phyloP scores from a whole-genome alignment of 2,888 invertebrate genomes.

The Rhaphigaster nebulosa region DNA sequence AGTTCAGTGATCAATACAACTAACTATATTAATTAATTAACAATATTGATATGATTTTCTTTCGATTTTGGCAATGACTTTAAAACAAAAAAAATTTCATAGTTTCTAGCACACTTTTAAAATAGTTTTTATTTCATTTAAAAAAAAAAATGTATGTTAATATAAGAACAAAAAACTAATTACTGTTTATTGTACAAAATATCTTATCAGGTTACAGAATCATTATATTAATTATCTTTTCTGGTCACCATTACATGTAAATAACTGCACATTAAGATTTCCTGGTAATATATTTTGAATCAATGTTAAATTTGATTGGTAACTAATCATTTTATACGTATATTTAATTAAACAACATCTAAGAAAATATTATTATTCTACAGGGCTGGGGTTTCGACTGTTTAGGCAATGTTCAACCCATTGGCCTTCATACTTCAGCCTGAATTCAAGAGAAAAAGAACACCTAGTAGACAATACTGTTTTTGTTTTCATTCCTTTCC shows the following conservation, averaged over 20 bases:
- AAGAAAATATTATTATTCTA: conserved; percentile 11
- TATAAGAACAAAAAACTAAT: too few species aligned
- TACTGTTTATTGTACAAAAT: too few species aligned
- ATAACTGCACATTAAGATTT: too few species aligned
- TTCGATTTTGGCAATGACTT: neutral
- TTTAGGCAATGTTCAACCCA: conserved; percentile 59
- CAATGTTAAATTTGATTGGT: neutral
- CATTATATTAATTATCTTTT: neutral
- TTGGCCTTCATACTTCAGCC: conserved; percentile 56
- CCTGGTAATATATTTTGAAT: neutral
- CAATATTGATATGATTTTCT: too few species aligned
- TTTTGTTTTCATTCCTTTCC: neutral
- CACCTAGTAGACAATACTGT: conserved; percentile 15
- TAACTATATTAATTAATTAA: too few species aligned
- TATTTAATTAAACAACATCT: neutral
- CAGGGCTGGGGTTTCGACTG: conserved; percentile 61
- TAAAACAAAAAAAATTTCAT: neutral
- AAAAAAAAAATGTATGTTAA: too few species aligned
- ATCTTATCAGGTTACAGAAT: too few species aligned
- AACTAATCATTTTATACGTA: neutral
- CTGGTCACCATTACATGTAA: neutral
- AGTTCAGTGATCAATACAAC: too few species aligned
- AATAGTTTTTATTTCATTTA: too few species aligned
- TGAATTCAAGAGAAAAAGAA: neutral
- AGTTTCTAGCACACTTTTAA: too few species aligned